These are phyloP conservation scores for Drosophila hamatofila DNA, from an alignment of 2,888 invertebrate genomes.

Conservation along the genomic window DNA sequence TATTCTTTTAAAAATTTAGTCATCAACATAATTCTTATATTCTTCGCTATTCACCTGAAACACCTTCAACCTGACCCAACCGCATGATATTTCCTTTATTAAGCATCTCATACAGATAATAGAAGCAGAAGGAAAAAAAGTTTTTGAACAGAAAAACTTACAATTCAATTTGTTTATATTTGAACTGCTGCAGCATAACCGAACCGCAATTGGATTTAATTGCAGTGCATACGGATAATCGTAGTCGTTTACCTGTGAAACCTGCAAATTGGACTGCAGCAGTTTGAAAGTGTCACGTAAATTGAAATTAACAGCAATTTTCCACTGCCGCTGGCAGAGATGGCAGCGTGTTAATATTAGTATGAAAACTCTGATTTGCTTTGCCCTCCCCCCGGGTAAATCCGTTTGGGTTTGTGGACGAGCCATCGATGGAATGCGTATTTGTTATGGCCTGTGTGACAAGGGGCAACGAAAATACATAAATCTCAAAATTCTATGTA, in stretches of 20 bases:
- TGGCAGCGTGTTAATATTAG: constrained; percentile 25
- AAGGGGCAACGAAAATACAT: constrained; percentile 50
- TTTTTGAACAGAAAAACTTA: neutral
- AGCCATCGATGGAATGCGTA: constrained; percentile 37
- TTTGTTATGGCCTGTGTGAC: constrained; percentile 2
- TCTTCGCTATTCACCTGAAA: neutral
- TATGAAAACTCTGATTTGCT: constrained; percentile 5
- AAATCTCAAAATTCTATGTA: constrained; percentile 74
- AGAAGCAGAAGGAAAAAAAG: neutral
- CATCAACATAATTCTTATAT: neutral
- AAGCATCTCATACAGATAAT: neutral
- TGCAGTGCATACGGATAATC: constrained; percentile 37
- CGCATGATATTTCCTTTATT: neutral
- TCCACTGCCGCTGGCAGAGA: neutral
- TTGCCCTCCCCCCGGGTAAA: neutral
- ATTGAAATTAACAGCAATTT: constrained; percentile 53
- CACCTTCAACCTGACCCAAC: neutral
- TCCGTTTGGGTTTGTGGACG: constrained; percentile 1
- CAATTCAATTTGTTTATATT: neutral
- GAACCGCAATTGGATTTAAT: constrained; percentile 29
- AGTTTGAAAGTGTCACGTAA: constrained; percentile 30
- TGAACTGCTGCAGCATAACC: constrained; percentile 14
- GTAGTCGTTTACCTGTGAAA: constrained; percentile 23
- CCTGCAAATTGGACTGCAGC: constrained; percentile 9
- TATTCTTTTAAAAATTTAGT: too few relatives aligned